Evolutionary conservation across 2,113 vertebrate species (phyloP).

Genomic region (Catharus bicknelli): DNA sequence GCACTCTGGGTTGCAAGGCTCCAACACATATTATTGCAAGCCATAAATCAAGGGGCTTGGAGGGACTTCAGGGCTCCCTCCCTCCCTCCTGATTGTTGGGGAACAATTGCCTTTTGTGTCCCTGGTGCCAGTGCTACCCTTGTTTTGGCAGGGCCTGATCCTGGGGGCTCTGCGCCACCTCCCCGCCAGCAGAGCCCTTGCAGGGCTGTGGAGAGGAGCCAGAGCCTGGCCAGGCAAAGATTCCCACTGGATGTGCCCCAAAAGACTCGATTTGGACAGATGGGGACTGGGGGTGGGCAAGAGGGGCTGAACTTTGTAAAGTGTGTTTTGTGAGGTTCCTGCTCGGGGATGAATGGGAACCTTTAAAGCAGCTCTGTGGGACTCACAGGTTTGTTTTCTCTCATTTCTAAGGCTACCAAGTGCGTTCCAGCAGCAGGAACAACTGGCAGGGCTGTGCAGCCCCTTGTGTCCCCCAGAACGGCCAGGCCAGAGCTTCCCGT

Average conservation of each 20-base stretch:
- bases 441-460: not conserved
- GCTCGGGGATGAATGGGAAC: not conserved
- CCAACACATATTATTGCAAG: constrained; percentile 73
- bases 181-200: fast-evolving
- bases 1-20: constrained; percentile 65
- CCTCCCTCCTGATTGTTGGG: constrained; percentile 16
- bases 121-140: not conserved
- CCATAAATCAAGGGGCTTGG: constrained; percentile 79
- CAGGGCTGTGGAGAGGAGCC: not conserved
- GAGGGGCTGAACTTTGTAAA: not conserved
- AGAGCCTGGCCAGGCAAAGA: not conserved
- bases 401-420: not conserved
- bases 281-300: fast-evolving
- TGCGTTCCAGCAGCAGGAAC: not conserved
- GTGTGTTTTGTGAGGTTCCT: not conserved
- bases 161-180: not conserved
- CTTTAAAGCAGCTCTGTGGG: not conserved
- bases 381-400: constrained; percentile 30
- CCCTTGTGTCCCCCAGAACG: not conserved
- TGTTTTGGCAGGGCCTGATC: not conserved
- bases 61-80: constrained; percentile 44
- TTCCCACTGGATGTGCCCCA: fast-evolving
- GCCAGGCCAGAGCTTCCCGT: not conserved
- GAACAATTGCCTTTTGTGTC: constrained; percentile 78
- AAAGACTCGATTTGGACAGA: not conserved